Percentiles rank a stretch among this genome's conserved stretches.
phyloP scores from a whole-genome alignment of 2,113 vertebrate species.

The Amblyopsis rosae region DNA sequence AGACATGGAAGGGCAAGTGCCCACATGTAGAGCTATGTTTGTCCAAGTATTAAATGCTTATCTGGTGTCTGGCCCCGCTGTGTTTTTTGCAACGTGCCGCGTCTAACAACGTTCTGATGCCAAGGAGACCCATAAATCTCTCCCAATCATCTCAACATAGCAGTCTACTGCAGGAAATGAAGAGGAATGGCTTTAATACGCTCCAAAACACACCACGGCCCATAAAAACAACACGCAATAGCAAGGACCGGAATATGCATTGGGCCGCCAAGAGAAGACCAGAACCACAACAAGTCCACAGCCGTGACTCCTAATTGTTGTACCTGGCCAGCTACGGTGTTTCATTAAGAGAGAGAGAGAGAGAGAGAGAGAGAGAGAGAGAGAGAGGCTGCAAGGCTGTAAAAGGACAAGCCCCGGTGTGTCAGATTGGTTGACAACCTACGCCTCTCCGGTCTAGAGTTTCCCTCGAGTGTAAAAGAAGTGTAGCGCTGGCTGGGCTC shows the following conservation, averaged over 20 bases:
- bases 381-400: conserved; percentile 13
- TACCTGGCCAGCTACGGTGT: background rate
- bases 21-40: conserved; percentile 63
- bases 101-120: conserved; percentile 70
- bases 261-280: background rate
- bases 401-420: conserved; percentile 44
- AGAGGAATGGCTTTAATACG: conserved; percentile 33
- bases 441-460: conserved; percentile 58
- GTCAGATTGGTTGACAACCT: conserved; percentile 59
- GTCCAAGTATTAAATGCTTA: conserved; percentile 65
- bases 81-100: conserved; percentile 65
- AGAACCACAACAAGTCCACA: background rate
- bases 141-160: conserved; percentile 57
- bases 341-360: conserved; percentile 2
- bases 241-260: background rate
- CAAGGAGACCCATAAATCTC: conserved; percentile 59
- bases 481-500: conserved; percentile 66
- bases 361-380: background rate
- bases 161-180: conserved; percentile 56
- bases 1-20: conserved; percentile 62
- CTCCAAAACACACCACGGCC: conserved; percentile 5
- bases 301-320: background rate
- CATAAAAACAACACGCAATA: background rate
- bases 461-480: conserved; percentile 66
- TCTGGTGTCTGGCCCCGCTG: conserved; percentile 67